phyloP scores from a whole-genome alignment of 2,113 vertebrate genomes.

The Pseudois nayaur region DNA sequence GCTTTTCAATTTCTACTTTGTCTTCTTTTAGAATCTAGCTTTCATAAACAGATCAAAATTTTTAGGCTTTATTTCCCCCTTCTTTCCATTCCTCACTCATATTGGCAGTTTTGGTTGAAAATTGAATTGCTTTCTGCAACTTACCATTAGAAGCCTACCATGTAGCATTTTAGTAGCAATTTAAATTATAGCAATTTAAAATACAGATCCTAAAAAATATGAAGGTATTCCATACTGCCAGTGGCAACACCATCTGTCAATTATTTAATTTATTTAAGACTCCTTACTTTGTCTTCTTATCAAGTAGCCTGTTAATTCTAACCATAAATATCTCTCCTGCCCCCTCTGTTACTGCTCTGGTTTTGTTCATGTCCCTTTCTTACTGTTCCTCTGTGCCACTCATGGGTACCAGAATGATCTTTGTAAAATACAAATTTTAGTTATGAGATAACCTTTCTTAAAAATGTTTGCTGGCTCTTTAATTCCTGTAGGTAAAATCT shows the following conservation, averaged over 20 bases:
- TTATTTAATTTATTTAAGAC: neutral
- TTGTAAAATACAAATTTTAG: neutral
- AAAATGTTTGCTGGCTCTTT: neutral
- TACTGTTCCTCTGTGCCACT: neutral
- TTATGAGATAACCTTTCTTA: neutral
- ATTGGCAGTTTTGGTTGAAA: slow-evolving; percentile 14
- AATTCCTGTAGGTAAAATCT: neutral
- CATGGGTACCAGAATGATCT: neutral
- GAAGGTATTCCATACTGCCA: neutral
- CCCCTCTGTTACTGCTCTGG: neutral
- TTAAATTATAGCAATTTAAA: neutral
- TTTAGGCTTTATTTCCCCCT: neutral
- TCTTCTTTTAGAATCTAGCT: neutral
- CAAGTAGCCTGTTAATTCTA: neutral
- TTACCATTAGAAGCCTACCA: neutral
- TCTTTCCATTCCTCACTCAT: neutral
- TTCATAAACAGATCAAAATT: neutral
- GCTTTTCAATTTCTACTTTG: neutral
- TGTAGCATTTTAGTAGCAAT: neutral
- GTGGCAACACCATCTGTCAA: neutral
- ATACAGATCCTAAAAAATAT: neutral
- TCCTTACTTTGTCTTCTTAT: neutral
- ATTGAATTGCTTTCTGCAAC: slow-evolving; percentile 20
- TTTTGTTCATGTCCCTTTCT: neutral
- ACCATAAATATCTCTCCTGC: neutral